Evolutionary conservation across 2,888 invertebrate genomes (phyloP).

Genomic region (Lomographa bimaculata): DNA sequence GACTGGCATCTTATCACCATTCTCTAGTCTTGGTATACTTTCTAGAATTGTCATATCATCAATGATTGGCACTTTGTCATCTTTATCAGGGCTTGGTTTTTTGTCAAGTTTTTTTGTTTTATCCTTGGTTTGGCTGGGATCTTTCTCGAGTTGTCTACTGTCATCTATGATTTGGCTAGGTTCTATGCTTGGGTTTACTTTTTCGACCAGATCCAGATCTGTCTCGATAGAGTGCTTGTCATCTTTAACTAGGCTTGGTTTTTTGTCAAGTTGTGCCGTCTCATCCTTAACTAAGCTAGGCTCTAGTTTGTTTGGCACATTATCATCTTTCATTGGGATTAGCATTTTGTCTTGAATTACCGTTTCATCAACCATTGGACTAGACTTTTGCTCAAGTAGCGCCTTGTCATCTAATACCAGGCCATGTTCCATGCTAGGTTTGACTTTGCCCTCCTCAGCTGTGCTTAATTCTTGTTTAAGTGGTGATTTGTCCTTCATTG

Average conservation of each 20-base stretch:
- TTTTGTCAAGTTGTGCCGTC: conserved; percentile 8
- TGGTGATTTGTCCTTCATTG: too few species aligned
- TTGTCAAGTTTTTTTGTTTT: conserved; percentile 1
- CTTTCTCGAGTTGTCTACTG: conserved; percentile 12
- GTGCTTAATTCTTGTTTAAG: too few species aligned
- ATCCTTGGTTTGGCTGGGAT: conserved; percentile 6
- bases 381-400: background rate
- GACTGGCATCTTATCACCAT: too few species aligned
- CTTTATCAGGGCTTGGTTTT: conserved; percentile 1
- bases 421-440: too few species aligned
- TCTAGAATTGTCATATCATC: background rate
- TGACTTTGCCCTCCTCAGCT: background rate
- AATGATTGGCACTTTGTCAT: conserved; percentile 6
- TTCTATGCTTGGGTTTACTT: too few species aligned
- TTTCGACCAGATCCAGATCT: too few species aligned
- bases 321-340: conserved; percentile 9
- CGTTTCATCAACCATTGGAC: background rate
- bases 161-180: conserved; percentile 12
- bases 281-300: conserved; percentile 11
- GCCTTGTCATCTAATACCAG: too few species aligned
- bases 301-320: background rate
- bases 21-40: conserved; percentile 6
- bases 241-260: conserved; percentile 11
- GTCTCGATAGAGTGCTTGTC: too few species aligned
- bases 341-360: conserved; percentile 3